Conservation (phyloP, 2,888 invertebrate species). For the Rugalucina vietnamica region DNA sequence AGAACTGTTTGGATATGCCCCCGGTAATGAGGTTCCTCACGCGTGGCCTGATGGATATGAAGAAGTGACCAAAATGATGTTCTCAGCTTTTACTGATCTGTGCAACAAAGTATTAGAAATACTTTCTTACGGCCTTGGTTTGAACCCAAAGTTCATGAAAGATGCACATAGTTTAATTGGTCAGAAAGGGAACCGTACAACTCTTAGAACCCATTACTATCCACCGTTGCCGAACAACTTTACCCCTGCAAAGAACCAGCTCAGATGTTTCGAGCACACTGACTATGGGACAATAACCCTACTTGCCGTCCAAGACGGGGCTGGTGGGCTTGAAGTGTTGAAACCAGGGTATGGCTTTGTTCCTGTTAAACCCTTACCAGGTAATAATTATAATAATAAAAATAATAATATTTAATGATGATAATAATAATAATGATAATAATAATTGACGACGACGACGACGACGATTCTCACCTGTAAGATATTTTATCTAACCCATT, state of each 20-base stretch:
- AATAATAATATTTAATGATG: too few species aligned
- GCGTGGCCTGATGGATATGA: neutral
- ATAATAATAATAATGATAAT: too few species aligned
- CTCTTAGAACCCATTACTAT: neutral
- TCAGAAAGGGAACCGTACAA: neutral
- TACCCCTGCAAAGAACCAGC: neutral
- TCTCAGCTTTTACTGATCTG: neutral
- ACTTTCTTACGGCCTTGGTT: neutral
- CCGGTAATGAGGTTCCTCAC: neutral
- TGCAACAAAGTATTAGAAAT: neutral
- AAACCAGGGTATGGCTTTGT: neutral
- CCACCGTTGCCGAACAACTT: neutral
- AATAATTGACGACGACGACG: too few species aligned
- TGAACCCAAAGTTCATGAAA: neutral
- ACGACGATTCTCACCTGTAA: too few species aligned
- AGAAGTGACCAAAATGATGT: neutral
- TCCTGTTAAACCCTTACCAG: neutral
- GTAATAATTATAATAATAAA: too few species aligned
- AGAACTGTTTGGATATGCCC: neutral
- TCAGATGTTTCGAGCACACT: neutral
- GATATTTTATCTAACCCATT: too few species aligned
- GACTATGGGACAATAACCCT: neutral
- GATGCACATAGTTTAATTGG: neutral
- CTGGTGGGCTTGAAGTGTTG: neutral
- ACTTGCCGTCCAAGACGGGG: neutral